Base-by-base conservation (phyloP, 2,797 vertebrate species). In the Catharus ustulatus region DNA sequence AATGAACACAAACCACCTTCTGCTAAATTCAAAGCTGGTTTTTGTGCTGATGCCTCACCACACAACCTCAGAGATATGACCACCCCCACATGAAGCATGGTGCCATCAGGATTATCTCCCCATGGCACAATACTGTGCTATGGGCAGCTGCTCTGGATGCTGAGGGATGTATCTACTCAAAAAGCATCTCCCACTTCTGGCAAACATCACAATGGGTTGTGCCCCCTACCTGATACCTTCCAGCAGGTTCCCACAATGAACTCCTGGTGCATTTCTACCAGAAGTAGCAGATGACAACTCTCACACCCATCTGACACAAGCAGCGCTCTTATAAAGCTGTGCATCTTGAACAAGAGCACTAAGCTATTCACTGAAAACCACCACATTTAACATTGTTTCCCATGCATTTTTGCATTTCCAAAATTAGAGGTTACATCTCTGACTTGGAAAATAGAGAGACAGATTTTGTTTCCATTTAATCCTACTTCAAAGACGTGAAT, bases 51-150 rank as follows among this genome's bases (percentile, higher is more conserved):
- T 43, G 51, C 46, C 61, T 69, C 40, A 49, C 63, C 34, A 71
- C 27, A 64, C 12, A 36, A 18, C 20, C 74, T 78, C 68, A 66
- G 58, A 86, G 58, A 69, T 38, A 19, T 1, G 1, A 63, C 24
- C 63, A 42, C 15, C 32, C 19, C 46, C 18, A 14, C 69, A 32
- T 0, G 4, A 4, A 24, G 20, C 0, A 2, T 0, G 3, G 29
- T 73, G 73, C 46, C 45, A 46, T 10, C 22, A 10, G 20, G 34
- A 58, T 1, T 0, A 27, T 43, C 30, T 52, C 71, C 61, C 68
- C 23, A 20, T 0, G 3, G 61, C 0, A 8, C 46, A 15, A 5
- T 79, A 40, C 13, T n/a, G 45, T 5, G 32, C 63, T 48, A 32
- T 0, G 0, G 63, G 16, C 67, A 92, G 69, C 45, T 72, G n/a